Percentiles rank a stretch among this genome's conserved stretches.
phyloP scores from a whole-genome alignment of 2,888 invertebrate species.

The Hemaris fuciformis region DNA sequence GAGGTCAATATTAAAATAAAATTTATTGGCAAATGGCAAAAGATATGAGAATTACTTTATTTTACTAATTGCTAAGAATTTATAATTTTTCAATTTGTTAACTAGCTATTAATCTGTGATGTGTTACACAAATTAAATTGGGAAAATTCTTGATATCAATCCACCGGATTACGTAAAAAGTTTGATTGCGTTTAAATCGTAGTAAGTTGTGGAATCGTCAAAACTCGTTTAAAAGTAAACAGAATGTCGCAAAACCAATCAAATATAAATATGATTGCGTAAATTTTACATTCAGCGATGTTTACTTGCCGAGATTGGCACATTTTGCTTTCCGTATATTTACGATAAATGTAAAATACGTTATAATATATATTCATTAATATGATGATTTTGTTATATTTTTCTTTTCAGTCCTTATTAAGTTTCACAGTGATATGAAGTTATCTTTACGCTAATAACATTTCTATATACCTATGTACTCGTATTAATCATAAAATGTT shows the following conservation, averaged over 20 bases:
- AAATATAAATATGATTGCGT: constrained; percentile 43
- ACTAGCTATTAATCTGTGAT: background rate
- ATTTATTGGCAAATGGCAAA: too few relatives aligned
- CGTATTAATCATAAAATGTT: too few relatives aligned
- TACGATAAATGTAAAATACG: background rate
- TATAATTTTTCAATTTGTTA: too few relatives aligned
- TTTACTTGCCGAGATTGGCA: constrained; percentile 8
- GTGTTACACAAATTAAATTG: background rate
- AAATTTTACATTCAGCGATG: constrained; percentile 10
- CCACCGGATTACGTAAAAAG: constrained; percentile 56
- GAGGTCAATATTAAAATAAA: too few relatives aligned
- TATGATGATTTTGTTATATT: too few relatives aligned
- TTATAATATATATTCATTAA: too few relatives aligned
- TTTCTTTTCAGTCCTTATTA: too few relatives aligned
- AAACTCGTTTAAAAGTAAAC: constrained; percentile 79
- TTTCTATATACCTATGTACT: too few relatives aligned
- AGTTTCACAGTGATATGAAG: too few relatives aligned
- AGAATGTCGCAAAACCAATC: constrained; percentile 68
- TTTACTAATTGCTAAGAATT: too few relatives aligned
- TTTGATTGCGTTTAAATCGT: constrained; percentile 77
- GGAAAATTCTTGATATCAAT: background rate
- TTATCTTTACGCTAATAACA: too few relatives aligned
- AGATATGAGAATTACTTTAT: too few relatives aligned
- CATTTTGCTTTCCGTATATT: background rate
- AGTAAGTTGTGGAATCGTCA: constrained; percentile 57